A percentile compares a stretch with the other conserved stretches of the same genome.
These are phyloP conservation scores for Labrus mixtus DNA, from an alignment of 2,113 vertebrate genomes.

Conservation along the genomic window DNA sequence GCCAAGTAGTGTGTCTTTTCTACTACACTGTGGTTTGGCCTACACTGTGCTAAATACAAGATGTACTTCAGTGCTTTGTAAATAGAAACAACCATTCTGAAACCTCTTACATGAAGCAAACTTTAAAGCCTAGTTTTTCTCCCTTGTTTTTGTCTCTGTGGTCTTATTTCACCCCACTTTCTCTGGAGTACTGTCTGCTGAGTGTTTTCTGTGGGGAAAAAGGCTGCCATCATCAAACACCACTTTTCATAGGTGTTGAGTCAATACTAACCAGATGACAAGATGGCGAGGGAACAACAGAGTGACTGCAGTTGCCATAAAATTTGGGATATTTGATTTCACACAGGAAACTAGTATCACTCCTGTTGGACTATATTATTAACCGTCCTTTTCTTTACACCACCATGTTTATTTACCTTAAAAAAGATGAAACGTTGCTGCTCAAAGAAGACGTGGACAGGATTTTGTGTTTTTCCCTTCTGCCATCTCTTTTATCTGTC, in stretches of 20 bases:
- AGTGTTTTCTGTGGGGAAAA: constrained; percentile 63
- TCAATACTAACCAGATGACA: constrained; percentile 70
- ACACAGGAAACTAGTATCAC: background rate
- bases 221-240: constrained; percentile 60
- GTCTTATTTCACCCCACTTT: constrained; percentile 52
- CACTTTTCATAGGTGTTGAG: constrained; percentile 58
- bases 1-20: constrained; percentile 40
- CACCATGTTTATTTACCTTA: constrained; percentile 7
- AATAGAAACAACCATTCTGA: constrained; percentile 23
- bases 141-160: background rate
- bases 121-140: constrained; percentile 2
- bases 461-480: background rate
- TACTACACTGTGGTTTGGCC: constrained; percentile 12
- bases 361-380: constrained; percentile 3
- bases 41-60: constrained; percentile 12
- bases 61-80: constrained; percentile 15
- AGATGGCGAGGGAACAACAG: constrained; percentile 55
- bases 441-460: background rate
- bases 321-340: constrained; percentile 67
- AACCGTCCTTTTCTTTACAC: background rate
- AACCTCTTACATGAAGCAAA: background rate
- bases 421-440: background rate
- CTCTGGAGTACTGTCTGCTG: constrained; percentile 22
- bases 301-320: constrained; percentile 47
- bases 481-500: background rate